These are phyloP conservation scores for Muscicapa striata DNA, from an alignment of 2,797 vertebrate species.

Conservation along the genomic window DNA sequence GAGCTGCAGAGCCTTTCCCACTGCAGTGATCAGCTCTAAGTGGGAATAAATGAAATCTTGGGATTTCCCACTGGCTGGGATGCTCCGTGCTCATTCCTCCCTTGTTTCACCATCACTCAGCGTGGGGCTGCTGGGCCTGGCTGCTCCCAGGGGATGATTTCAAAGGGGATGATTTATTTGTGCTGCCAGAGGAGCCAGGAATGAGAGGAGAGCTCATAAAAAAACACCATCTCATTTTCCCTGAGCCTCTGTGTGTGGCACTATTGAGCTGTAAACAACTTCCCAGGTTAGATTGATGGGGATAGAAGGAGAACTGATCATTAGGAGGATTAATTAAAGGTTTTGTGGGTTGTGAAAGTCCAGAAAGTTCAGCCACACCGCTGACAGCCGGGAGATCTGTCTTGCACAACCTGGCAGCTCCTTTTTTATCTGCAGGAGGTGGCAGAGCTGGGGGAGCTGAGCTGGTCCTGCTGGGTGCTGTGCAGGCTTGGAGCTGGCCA, in stretches of 20 bases:
- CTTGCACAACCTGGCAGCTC: not conserved
- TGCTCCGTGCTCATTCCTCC: fast-evolving
- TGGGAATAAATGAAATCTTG: not conserved
- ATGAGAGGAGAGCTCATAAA: not conserved
- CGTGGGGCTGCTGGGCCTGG: not conserved
- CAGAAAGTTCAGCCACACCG: not conserved
- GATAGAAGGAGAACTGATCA: not conserved
- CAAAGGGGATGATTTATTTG: not conserved
- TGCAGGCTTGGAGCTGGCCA: not conserved
- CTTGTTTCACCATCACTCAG: not conserved
- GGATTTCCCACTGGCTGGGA: not conserved
- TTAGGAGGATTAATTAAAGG: not conserved
- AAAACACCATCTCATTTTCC: not conserved
- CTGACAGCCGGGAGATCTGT: not conserved
- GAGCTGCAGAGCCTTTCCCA: not conserved
- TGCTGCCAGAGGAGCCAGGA: not conserved
- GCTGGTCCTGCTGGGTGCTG: not conserved
- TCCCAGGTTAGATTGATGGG: not conserved
- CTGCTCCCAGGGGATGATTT: not conserved
- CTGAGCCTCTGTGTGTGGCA: conserved; percentile 31
- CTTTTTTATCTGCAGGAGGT: not conserved
- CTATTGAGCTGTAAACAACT: conserved; percentile 44
- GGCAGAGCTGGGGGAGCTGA: not conserved
- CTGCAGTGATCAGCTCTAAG: not conserved
- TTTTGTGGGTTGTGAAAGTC: conserved; percentile 3